These are phyloP conservation scores for Asbolus verrucosus DNA, from an alignment of 1,140 invertebrate species.

Conservation along the genomic window DNA sequence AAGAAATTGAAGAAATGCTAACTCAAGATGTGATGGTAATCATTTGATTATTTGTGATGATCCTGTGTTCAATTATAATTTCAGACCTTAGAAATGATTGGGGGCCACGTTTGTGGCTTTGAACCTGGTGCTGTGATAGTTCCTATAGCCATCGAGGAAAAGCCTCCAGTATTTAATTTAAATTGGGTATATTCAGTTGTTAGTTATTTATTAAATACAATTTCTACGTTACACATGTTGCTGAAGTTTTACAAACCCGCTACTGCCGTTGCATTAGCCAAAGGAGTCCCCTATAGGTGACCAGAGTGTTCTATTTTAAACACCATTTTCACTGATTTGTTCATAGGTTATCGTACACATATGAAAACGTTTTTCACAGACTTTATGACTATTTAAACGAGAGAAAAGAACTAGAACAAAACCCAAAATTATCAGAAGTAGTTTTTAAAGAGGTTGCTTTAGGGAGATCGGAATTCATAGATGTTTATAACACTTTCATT, in stretches of 20 bases:
- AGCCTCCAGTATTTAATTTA: conserved; percentile 58
- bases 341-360: conserved; percentile 55
- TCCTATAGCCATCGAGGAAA: conserved; percentile 55
- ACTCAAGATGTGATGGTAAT: conserved; percentile 57
- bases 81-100: conserved; percentile 61
- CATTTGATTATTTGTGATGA: conserved; percentile 11
- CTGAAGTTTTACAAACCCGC: conserved; percentile 54
- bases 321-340: background rate
- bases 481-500: conserved; percentile 57
- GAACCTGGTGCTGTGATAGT: conserved; percentile 52
- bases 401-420: conserved; percentile 48
- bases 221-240: conserved; percentile 53
- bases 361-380: conserved; percentile 55
- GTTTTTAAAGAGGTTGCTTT: conserved; percentile 56
- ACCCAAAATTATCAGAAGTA: conserved; percentile 46
- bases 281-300: conserved; percentile 57
- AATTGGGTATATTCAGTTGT: conserved; percentile 60
- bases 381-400: conserved; percentile 56
- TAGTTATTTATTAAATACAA: conserved; percentile 54
- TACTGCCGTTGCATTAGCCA: conserved; percentile 48
- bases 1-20: conserved; percentile 56
- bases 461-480: conserved; percentile 57
- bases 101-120: conserved; percentile 58
- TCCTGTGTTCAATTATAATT: conserved; percentile 38
- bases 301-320: conserved; percentile 45